These are phyloP conservation scores for Austrolebias charrua DNA, from an alignment of 2,797 vertebrate genomes.

Conservation along the genomic window DNA sequence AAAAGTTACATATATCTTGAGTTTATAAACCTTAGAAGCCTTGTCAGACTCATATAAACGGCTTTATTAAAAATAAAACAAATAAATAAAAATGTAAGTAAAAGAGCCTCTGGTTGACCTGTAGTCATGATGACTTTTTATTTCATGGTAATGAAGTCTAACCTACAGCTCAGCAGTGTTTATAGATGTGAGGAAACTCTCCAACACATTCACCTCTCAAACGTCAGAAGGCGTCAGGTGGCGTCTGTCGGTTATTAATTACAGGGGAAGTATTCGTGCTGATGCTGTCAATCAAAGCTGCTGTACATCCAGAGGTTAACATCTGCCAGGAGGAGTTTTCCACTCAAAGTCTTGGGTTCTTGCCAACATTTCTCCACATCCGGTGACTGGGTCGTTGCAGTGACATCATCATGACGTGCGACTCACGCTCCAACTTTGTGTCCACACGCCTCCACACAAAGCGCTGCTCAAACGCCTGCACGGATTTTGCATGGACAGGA, in stretches of 20 bases:
- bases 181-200: constrained; percentile 1
- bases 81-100: too few relatives aligned
- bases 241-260: constrained; percentile 8
- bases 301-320: background rate
- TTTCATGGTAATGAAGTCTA: too few relatives aligned
- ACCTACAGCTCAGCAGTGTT: background rate
- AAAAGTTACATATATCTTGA: too few relatives aligned
- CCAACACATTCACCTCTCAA: constrained; percentile 1
- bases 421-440: constrained; percentile 51
- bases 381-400: background rate
- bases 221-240: background rate
- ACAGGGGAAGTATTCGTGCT: background rate
- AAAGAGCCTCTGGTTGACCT: too few relatives aligned
- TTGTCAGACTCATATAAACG: too few relatives aligned
- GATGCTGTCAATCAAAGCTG: constrained; percentile 10
- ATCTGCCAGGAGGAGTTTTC: constrained; percentile 47
- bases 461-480: background rate
- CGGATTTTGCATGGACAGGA: constrained; percentile 16
- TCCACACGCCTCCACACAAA: constrained; percentile 36
- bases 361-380: constrained; percentile 9
- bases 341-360: constrained; percentile 33
- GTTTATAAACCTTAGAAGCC: too few relatives aligned
- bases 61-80: too few relatives aligned
- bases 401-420: constrained; percentile 47
- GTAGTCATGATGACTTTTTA: too few relatives aligned